These are phyloP conservation scores for Schizotus pectinicornis DNA, from an alignment of 2,888 invertebrate genomes.

Conservation along the genomic window DNA sequence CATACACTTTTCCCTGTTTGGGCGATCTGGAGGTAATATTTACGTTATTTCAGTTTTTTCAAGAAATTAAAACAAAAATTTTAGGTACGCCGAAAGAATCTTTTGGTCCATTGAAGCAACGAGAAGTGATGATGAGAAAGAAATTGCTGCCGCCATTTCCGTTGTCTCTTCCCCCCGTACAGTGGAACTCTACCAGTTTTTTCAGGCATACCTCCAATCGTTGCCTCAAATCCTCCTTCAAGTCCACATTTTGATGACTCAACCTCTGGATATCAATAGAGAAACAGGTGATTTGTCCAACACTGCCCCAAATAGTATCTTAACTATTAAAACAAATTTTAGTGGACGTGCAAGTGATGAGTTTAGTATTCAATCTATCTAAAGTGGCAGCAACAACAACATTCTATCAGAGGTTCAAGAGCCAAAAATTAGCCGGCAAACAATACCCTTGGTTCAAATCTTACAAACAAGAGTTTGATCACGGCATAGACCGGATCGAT, in stretches of 20 bases:
- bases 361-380: constrained; percentile 70
- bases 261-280: constrained; percentile 63
- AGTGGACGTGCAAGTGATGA: constrained; percentile 72
- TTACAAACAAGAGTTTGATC: constrained; percentile 36
- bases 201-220: constrained; percentile 79
- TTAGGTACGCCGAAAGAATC: constrained; percentile 73
- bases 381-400: constrained; percentile 75
- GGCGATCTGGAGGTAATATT: constrained; percentile 66
- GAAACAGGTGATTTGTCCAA: constrained; percentile 65
- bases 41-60: neutral
- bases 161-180: constrained; percentile 69
- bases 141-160: constrained; percentile 66
- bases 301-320: constrained; percentile 1
- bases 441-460: constrained; percentile 74
- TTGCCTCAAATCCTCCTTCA: constrained; percentile 75
- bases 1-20: constrained; percentile 66
- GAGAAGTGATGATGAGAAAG: constrained; percentile 65
- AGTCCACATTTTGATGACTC: constrained; percentile 68
- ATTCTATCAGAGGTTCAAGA: constrained; percentile 77
- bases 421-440: constrained; percentile 75
- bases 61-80: constrained; percentile 32
- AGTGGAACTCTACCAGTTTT: constrained; percentile 77
- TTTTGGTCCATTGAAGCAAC: constrained; percentile 80
- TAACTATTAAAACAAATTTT: constrained; percentile 43
- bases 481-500: constrained; percentile 20